Evolutionary conservation across 2,113 vertebrate genomes (phyloP), one percentile per base, ranked within the genome.

Genomic region (Genyomyrus donnyi): DNA sequence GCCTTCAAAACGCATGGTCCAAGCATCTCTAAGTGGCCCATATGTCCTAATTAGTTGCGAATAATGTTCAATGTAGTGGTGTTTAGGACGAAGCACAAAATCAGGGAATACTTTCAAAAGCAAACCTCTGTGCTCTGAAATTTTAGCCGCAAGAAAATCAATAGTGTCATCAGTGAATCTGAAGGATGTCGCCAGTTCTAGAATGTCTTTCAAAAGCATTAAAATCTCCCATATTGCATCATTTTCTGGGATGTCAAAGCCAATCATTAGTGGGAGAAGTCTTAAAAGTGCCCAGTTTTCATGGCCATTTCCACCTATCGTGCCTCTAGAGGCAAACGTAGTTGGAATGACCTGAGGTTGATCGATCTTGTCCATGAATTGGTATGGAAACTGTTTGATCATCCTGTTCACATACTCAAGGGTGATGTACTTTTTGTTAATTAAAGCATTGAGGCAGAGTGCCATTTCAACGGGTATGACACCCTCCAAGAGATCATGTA

Each of bases 241-340:
- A 56, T 53, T 56, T 39, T 88, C 52, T 19, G 88, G 88, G 48
- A 88, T 66, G 45, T 88, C 35, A 62, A 45, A 56, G 31, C 88
- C 88, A 42, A 88, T 62, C 35, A 88, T 27, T 6, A 88, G 52
- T 88, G 88, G 88, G 17, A 88, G 39, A 45, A 88, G 88, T 88
- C 31, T 88, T n/a, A 88, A n/a, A 24, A 88, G 88, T 58, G 88
- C 52, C 88, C 88, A 88, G 52, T 88, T 88, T 45, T 88, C 88
- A 39, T 88, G 88, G 48, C 52, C 88, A 88, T 88, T 88, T 27
- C 88, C 88, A 56, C 52, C 52, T 39, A 53, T 88, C 17, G 52
- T 58, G 27, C 50, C 88, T 21, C 52, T 58, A 66, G 88, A 62
- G 88, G 88, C 49, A 66, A 88, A 88, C 35, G n/a, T 88, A n/a